phyloP scores from a whole-genome alignment of 2,113 vertebrate species.

The Myrmecobius fasciatus region DNA sequence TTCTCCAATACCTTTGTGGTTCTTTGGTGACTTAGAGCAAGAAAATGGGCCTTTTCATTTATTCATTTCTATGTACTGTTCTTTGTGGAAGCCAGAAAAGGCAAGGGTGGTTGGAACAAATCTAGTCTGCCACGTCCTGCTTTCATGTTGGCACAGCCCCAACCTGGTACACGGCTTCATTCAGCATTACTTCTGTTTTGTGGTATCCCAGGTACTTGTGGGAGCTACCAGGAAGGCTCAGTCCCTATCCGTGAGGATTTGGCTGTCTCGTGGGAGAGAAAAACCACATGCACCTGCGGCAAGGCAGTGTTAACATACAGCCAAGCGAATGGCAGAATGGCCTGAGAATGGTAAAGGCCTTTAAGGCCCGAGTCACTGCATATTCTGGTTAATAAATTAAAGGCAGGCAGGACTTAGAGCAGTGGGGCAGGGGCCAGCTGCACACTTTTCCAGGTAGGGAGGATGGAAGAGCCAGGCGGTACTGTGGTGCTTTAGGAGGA shows the following conservation, averaged over 20 bases:
- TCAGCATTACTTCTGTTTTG: background rate
- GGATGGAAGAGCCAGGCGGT: background rate
- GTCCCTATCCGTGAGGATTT: constrained; percentile 19
- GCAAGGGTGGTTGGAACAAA: background rate
- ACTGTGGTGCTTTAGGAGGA: background rate
- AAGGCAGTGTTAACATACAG: too few relatives aligned
- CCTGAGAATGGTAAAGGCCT: background rate
- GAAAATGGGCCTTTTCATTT: background rate
- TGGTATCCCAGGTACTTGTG: background rate
- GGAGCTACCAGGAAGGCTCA: background rate
- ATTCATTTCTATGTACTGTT: background rate
- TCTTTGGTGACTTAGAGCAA: background rate
- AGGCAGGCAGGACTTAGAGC: background rate
- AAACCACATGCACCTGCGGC: background rate
- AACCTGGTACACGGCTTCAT: background rate
- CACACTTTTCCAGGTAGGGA: background rate
- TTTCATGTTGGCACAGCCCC: background rate
- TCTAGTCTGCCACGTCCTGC: background rate
- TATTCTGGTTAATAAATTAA: background rate
- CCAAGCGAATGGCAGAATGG: background rate
- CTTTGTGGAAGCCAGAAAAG: background rate
- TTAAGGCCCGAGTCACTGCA: background rate
- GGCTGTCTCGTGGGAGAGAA: background rate
- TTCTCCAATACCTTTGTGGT: background rate
- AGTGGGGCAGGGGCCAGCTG: background rate